phyloP scores from a whole-genome alignment of 2,888 invertebrate species.

The Leptopilina syphax region DNA sequence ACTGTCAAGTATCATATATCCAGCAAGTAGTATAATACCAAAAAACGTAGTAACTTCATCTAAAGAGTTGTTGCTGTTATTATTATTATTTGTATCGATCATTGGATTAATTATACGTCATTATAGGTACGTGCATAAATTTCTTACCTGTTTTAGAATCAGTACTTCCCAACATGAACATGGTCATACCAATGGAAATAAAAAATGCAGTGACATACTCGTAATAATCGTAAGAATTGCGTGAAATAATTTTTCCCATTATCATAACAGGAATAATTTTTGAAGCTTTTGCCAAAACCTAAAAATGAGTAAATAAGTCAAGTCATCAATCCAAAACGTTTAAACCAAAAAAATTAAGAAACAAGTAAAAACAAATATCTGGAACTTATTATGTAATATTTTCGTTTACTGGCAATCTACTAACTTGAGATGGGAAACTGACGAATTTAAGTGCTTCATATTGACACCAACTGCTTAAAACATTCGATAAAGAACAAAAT shows the following conservation, averaged over 20 bases:
- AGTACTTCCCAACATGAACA: conserved; percentile 91
- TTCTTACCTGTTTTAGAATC: conserved; percentile 79
- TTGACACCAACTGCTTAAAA: conserved; percentile 99
- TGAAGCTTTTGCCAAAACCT: conserved; percentile 96
- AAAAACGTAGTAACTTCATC: conserved; percentile 87
- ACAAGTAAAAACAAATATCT: not conserved
- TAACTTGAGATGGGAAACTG: conserved; percentile 97
- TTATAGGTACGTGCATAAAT: no score
- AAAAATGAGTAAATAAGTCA: not conserved
- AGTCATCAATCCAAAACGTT: no score
- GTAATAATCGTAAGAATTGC: conserved; percentile 90
- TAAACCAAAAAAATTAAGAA: not conserved
- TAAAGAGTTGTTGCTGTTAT: conserved; percentile 56
- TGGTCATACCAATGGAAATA: conserved; percentile 94
- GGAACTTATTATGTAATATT: not conserved
- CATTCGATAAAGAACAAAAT: conserved; percentile 97
- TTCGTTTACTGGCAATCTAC: not conserved
- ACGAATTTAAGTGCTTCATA: conserved; percentile 99
- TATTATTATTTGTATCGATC: no score
- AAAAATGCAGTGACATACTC: conserved; percentile 94
- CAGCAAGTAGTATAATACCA: conserved; percentile 89
- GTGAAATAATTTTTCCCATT: conserved; percentile 96
- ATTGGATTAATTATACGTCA: no score
- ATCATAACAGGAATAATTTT: conserved; percentile 99
- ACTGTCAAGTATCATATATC: conserved; percentile 96